A percentile compares a stretch with the other conserved stretches of the same genome.
Conservation (phyloP, 2,797 vertebrate species). For the Lagorchestes hirsutus region DNA sequence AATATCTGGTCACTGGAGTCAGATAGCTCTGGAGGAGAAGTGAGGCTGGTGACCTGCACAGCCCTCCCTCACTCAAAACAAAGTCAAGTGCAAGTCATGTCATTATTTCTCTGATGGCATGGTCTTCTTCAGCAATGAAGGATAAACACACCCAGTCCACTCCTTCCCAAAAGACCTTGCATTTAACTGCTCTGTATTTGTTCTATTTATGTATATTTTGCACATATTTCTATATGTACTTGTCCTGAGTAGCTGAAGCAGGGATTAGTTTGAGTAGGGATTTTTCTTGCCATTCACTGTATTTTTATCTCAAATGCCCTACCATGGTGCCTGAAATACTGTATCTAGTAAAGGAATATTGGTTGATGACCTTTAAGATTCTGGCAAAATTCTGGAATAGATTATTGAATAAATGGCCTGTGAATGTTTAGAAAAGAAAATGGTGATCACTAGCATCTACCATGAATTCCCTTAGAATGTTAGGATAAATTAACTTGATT, state of each 20-base stretch:
- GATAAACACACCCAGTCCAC: not conserved
- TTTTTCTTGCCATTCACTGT: not conserved
- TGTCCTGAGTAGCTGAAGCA: not conserved
- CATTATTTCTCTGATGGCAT: too few species aligned
- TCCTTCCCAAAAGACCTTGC: not conserved
- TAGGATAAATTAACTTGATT: not conserved
- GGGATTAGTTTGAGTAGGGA: not conserved
- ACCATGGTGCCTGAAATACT: not conserved
- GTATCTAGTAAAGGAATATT: not conserved
- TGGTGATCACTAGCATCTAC: not conserved
- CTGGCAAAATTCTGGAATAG: not conserved
- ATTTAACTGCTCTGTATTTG: not conserved
- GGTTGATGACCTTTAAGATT: not conserved
- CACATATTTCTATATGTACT: not conserved
- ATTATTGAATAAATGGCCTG: not conserved
- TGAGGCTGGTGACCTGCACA: too few species aligned
- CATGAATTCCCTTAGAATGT: not conserved
- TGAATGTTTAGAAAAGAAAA: not conserved
- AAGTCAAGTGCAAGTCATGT: too few species aligned
- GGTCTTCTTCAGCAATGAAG: too few species aligned
- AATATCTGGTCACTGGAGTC: too few species aligned
- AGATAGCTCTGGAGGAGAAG: too few species aligned
- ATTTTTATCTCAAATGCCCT: not conserved
- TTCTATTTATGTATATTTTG: not conserved
- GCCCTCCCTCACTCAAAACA: too few species aligned